phyloP scores from a whole-genome alignment of 2,888 invertebrate species.

The Omphaloscelis lunosa region DNA sequence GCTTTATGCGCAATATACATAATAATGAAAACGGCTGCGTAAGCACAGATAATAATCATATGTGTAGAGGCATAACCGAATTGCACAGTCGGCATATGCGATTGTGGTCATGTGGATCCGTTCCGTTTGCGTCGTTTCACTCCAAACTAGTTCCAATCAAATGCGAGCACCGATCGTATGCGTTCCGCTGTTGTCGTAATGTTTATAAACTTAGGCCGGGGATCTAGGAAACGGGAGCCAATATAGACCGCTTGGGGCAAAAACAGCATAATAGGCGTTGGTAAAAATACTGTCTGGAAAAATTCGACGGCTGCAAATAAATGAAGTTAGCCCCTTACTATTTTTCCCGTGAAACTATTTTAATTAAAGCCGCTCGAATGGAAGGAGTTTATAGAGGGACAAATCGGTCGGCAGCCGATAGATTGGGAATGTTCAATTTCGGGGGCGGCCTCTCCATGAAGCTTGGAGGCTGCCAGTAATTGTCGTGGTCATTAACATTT shows the following conservation, averaged over 20 bases:
- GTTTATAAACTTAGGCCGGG: slow-evolving; percentile 60
- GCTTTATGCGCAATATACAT: slow-evolving; percentile 68
- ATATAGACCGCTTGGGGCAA: slow-evolving; percentile 45
- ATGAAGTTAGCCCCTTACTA: slow-evolving; percentile 78
- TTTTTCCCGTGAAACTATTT: slow-evolving; percentile 88
- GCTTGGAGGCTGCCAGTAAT: slow-evolving; percentile 84
- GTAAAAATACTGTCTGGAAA: slow-evolving; percentile 64
- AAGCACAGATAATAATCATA: slow-evolving; percentile 74
- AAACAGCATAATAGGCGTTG: slow-evolving; percentile 48
- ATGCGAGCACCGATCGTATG: slow-evolving; percentile 58
- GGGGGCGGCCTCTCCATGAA: slow-evolving; percentile 79
- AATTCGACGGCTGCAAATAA: slow-evolving; percentile 70
- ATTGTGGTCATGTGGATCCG: slow-evolving; percentile 67
- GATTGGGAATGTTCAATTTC: slow-evolving; percentile 86
- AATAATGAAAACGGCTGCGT: slow-evolving; percentile 72
- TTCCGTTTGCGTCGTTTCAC: slow-evolving; percentile 62
- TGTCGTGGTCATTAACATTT: slow-evolving; percentile 89
- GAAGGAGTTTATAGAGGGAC: slow-evolving; percentile 86
- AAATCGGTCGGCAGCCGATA: slow-evolving; percentile 82
- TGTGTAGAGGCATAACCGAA: slow-evolving; percentile 66
- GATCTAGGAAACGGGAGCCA: slow-evolving; percentile 43
- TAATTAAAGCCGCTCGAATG: slow-evolving; percentile 85
- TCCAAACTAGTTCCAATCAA: slow-evolving; percentile 65
- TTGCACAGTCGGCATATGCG: slow-evolving; percentile 67
- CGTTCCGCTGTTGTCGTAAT: slow-evolving; percentile 58